These are phyloP conservation scores for Sphaerodactylus townsendi DNA, from an alignment of 2,113 vertebrate species.

Conservation along the genomic window DNA sequence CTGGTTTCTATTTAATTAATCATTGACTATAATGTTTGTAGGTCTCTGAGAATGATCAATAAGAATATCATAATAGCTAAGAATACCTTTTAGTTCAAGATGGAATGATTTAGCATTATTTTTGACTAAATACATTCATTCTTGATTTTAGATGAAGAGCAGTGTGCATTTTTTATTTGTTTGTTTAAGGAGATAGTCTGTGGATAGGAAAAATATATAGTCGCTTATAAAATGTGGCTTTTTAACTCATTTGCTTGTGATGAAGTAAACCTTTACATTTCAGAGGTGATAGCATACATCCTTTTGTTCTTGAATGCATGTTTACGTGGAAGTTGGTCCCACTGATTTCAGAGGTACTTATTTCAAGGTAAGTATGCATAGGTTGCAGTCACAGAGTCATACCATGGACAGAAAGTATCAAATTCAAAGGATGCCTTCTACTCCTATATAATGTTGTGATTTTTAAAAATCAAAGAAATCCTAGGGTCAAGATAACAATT, in stretches of 20 bases:
- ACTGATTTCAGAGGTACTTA: not conserved
- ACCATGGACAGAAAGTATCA: not conserved
- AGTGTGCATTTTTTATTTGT: not conserved
- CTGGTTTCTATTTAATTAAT: not conserved
- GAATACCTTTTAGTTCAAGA: not conserved
- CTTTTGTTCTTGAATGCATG: not conserved
- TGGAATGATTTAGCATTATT: not conserved
- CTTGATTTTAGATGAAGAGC: not conserved
- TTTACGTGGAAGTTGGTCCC: not conserved
- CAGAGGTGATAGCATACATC: not conserved
- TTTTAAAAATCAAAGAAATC: not conserved
- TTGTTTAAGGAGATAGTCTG: not conserved
- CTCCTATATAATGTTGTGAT: not conserved
- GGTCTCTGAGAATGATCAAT: not conserved
- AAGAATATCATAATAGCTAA: not conserved
- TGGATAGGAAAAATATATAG: not conserved
- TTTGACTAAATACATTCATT: not conserved
- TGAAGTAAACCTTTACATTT: not conserved
- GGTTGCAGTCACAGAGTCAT: not conserved
- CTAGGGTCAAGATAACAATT: not conserved
- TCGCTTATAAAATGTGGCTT: not conserved
- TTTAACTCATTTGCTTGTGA: not conserved
- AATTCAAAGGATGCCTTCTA: not conserved
- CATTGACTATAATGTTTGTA: not conserved
- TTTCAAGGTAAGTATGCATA: not conserved